Conservation (phyloP, 2,888 invertebrate species). For the Eustalomyia histrio region DNA sequence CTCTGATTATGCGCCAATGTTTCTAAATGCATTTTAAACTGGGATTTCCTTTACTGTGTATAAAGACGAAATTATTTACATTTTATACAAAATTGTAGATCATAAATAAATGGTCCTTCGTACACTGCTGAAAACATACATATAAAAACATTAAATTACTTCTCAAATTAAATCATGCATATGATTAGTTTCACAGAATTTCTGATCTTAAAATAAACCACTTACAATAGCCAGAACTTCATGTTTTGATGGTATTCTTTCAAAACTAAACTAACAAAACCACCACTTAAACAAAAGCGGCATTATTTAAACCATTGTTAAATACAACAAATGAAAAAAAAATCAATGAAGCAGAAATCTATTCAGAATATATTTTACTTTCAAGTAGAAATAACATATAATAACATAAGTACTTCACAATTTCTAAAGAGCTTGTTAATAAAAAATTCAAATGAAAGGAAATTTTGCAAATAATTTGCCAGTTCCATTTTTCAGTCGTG, state of each 20-base stretch:
- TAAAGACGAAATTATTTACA: too few relatives aligned
- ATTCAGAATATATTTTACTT: constrained; percentile 28
- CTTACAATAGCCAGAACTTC: not conserved
- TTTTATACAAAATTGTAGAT: too few relatives aligned
- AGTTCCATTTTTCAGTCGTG: constrained; percentile 40
- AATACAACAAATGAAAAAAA: constrained; percentile 18
- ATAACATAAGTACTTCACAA: constrained; percentile 36
- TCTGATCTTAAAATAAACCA: constrained; percentile 4
- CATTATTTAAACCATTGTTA: constrained; percentile 39
- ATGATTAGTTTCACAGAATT: constrained; percentile 26
- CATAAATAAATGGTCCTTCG: too few relatives aligned
- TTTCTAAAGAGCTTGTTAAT: constrained; percentile 31
- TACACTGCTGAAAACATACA: too few relatives aligned
- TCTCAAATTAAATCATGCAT: constrained; percentile 36
- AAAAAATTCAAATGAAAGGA: constrained; percentile 30
- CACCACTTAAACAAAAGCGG: constrained; percentile 23
- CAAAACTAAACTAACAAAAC: not conserved
- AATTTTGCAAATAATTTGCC: constrained; percentile 56
- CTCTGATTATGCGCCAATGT: too few relatives aligned
- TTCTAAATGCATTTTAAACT: too few relatives aligned
- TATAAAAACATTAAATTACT: not conserved
- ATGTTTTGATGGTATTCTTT: not conserved
- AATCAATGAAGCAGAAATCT: constrained; percentile 51
- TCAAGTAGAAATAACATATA: constrained; percentile 16
- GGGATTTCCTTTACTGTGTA: too few relatives aligned